phyloP scores from a whole-genome alignment of 1,140 invertebrate species.

The Cotesia vestalis region DNA sequence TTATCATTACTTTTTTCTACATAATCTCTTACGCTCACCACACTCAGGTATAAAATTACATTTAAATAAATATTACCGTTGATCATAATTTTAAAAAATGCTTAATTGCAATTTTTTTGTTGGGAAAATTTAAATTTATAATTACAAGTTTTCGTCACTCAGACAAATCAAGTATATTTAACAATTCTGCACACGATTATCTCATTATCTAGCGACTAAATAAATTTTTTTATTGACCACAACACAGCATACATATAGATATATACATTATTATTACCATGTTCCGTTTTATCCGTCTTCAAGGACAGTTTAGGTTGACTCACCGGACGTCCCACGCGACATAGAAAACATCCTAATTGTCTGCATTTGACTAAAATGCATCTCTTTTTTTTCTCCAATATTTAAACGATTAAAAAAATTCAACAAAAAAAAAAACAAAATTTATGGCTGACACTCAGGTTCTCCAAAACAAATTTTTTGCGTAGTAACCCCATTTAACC shows the following conservation, averaged over 20 bases:
- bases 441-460: no score
- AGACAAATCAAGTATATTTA: no score
- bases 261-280: constrained; percentile 25
- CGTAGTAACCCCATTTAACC: no score
- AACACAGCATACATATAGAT: not conserved
- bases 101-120: no score
- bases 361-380: constrained; percentile 31
- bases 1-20: not conserved
- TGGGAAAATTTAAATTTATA: no score
- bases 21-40: constrained; percentile 1
- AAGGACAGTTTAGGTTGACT: constrained; percentile 49
- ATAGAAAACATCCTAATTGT: constrained; percentile 55
- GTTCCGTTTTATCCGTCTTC: constrained; percentile 48
- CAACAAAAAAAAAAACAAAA: no score
- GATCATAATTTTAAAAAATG: no score
- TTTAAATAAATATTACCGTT: no score
- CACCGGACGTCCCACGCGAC: constrained; percentile 47
- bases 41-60: not conserved
- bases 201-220: not conserved
- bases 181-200: not conserved
- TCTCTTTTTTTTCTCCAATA: not conserved
- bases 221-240: not conserved
- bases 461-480: no score
- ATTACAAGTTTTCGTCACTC: no score
- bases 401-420: no score